Conservation (phyloP, 2,888 invertebrate genomes). For the Dryomyza anilis region DNA sequence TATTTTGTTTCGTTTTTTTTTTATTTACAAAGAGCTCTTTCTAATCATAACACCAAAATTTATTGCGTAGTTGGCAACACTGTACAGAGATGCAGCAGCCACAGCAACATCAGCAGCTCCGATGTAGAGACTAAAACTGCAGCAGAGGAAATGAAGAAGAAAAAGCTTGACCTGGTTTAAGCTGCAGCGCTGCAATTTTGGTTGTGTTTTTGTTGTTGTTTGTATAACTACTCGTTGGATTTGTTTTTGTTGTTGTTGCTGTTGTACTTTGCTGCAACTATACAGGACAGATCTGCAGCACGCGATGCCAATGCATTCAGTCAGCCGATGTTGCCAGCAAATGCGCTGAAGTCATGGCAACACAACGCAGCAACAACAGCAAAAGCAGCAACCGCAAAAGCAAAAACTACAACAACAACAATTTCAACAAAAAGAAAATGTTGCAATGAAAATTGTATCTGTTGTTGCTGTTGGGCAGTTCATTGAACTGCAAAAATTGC, state of each 20-base stretch:
- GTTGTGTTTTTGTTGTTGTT: background rate
- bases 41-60: background rate
- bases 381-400: background rate
- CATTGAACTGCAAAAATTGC: constrained; percentile 5
- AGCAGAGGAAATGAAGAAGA: background rate
- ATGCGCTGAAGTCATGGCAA: too few relatives aligned
- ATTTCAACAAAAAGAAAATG: background rate
- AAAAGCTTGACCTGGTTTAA: background rate
- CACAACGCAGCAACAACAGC: background rate
- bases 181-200: background rate
- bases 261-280: background rate
- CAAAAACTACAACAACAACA: background rate
- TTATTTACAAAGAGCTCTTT: too few relatives aligned
- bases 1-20: too few relatives aligned
- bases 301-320: too few relatives aligned
- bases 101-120: background rate
- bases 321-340: too few relatives aligned
- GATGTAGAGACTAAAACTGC: background rate
- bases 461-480: background rate
- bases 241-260: background rate
- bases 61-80: background rate
- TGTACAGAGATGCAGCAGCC: background rate
- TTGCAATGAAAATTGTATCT: background rate
- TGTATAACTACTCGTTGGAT: background rate
- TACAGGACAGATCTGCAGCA: too few relatives aligned